Evolutionary conservation across 2,888 invertebrate genomes (phyloP), one percentile per base, ranked within the genome.

Genomic region (Pyrrhosoma nymphula): DNA sequence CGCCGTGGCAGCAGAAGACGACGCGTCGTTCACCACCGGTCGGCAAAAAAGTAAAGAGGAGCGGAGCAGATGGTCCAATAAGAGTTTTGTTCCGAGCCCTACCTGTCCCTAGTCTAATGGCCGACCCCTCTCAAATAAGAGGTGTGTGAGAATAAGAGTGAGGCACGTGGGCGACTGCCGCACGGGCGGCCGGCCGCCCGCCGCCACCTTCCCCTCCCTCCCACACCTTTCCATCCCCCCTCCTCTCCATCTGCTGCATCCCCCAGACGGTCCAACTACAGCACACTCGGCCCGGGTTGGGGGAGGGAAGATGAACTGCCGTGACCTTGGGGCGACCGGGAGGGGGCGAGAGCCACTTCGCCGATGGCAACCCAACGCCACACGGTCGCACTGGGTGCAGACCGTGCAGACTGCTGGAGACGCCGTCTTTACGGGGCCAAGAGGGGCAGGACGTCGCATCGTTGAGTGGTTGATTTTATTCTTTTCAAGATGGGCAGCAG

Each of bases 251-350:
- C 82, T 14, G 82, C 8, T 82, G 82, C 30, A 82, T 82, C 82
- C 8, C 47, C 75, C 82, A 82, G 82, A 82, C 82, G 82, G 82
- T 82, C 82, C 82, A 82, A 82, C 30, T 35, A 82, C 82, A 82
- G 18, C n/a, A 69, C 69, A 75, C n/a, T 4, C 35, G 30, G 16
- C 14, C 16, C 6, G 82, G 10, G n/a, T 4, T 4, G 12, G 82
- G 82, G 30, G 30, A 18, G 16, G 35, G 18, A 35, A 82, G 82
- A 35, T 82, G 82, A 82, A 35, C 82, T 30, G 12, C 35, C 26
- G 14, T 82, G 82, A 82, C 82, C 82, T 82, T 82, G 82, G 82
- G 82, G 35, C 82, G 82, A 35, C 82, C 35, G 82, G 60, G 60
- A n/a, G 82, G 82, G 35, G 82, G 82, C 82, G 82, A 35, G 82